These are phyloP conservation scores for Aquatica leii DNA, from an alignment of 2,888 invertebrate species.

Conservation along the genomic window DNA sequence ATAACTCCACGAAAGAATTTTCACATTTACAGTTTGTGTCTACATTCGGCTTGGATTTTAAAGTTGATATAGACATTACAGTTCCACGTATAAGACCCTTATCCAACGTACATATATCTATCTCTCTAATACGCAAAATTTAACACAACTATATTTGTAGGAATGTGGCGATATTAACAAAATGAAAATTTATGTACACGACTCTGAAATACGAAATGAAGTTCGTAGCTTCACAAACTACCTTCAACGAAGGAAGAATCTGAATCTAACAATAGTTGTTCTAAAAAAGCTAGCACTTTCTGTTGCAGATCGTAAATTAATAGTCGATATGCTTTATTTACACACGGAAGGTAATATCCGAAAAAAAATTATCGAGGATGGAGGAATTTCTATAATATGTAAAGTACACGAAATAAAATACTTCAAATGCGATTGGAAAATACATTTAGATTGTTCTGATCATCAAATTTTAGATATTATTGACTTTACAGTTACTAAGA, in stretches of 20 bases:
- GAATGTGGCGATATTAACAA: slow-evolving; percentile 1
- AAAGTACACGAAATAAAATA: slow-evolving; percentile 12
- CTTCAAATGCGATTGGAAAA: slow-evolving; percentile 27
- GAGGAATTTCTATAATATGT: slow-evolving; percentile 8
- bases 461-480: slow-evolving; percentile 16
- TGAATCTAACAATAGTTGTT: slow-evolving; percentile 17
- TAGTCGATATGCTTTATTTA: slow-evolving; percentile 13
- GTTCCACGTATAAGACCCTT: neutral
- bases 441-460: slow-evolving; percentile 18
- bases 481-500: slow-evolving; percentile 21
- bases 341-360: slow-evolving; percentile 9
- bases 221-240: slow-evolving; percentile 28
- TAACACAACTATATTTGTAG: slow-evolving; percentile 3
- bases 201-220: slow-evolving; percentile 13
- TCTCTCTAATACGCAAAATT: neutral
- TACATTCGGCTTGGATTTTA: slow-evolving; percentile 12
- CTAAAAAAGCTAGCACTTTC: slow-evolving; percentile 19
- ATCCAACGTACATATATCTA: slow-evolving; percentile 22
- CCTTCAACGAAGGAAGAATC: slow-evolving; percentile 21
- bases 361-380: slow-evolving; percentile 13
- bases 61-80: slow-evolving; percentile 12
- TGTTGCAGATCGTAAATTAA: slow-evolving; percentile 12
- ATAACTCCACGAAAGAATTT: slow-evolving; percentile 10
- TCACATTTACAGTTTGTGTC: slow-evolving; percentile 9
- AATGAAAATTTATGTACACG: slow-evolving; percentile 13